These are phyloP conservation scores for Neopipo cinnamomea DNA, from an alignment of 2,113 vertebrate species.

Conservation along the genomic window DNA sequence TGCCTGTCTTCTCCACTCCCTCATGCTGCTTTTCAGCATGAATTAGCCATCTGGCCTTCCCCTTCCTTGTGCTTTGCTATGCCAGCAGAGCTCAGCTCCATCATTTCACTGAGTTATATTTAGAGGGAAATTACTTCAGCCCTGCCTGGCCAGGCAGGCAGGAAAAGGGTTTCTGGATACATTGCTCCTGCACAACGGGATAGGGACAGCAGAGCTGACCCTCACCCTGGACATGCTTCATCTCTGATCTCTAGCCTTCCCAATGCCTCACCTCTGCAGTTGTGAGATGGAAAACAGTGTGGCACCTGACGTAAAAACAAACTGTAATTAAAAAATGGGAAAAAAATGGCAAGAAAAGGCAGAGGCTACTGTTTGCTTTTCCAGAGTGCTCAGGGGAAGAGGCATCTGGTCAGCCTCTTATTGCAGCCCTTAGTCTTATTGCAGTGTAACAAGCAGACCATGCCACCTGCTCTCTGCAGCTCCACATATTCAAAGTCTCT, in stretches of 20 bases:
- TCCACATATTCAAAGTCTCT: neutral
- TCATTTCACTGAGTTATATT: neutral
- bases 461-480: neutral
- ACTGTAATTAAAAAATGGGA: neutral
- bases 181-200: neutral
- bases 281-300: accelerated
- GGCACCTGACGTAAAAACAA: neutral
- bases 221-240: accelerated
- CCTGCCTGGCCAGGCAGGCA: neutral
- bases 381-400: neutral
- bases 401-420: neutral
- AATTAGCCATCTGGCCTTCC: constrained; percentile 43
- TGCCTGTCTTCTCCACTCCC: neutral
- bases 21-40: constrained; percentile 25
- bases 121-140: constrained; percentile 20
- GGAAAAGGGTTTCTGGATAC: neutral
- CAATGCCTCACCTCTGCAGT: neutral
- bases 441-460: neutral
- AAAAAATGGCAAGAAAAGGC: neutral
- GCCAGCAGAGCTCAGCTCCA: neutral
- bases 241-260: neutral
- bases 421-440: neutral
- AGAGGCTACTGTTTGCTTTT: neutral
- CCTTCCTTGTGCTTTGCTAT: neutral
- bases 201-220: neutral